Conservation (phyloP, 2,888 invertebrate genomes). For the Cerceris ruficornis region DNA sequence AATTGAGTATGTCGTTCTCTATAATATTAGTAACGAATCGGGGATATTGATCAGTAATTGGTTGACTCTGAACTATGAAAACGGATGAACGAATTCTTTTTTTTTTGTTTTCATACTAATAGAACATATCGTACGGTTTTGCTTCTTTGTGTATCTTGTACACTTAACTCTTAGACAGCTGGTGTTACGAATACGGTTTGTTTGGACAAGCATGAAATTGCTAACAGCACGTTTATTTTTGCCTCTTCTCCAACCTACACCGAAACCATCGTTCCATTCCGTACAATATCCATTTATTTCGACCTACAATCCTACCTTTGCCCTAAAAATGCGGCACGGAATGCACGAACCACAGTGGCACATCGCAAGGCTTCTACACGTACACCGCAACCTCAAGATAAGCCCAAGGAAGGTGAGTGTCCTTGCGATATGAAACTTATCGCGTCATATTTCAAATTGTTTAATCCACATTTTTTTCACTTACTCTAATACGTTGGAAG, state of each 20-base stretch:
- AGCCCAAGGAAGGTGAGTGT: constrained; percentile 81
- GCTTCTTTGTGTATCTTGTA: constrained; percentile 55
- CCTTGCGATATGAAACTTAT: constrained; percentile 46
- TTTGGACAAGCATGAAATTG: constrained; percentile 77
- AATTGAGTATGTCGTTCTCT: constrained; percentile 1
- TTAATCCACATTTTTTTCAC: background rate
- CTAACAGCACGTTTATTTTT: constrained; percentile 81
- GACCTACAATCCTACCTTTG: constrained; percentile 54
- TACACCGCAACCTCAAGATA: constrained; percentile 80
- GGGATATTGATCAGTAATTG: constrained; percentile 15
- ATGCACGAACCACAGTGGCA: constrained; percentile 80
- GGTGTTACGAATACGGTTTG: constrained; percentile 62
- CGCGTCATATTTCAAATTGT: background rate
- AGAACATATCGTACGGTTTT: constrained; percentile 45
- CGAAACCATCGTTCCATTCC: constrained; percentile 50
- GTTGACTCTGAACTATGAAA: constrained; percentile 11
- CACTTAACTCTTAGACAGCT: constrained; percentile 52
- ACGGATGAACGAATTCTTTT: constrained; percentile 3
- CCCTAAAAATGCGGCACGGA: constrained; percentile 79
- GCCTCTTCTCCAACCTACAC: constrained; percentile 59
- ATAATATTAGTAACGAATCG: constrained; percentile 7
- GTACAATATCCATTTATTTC: constrained; percentile 51
- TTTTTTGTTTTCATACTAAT: constrained; percentile 47
- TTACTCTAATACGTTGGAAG: background rate
- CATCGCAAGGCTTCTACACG: constrained; percentile 80